Evolutionary conservation across 2,888 invertebrate genomes (phyloP).

Genomic region (Lamellibrachia satsuma): DNA sequence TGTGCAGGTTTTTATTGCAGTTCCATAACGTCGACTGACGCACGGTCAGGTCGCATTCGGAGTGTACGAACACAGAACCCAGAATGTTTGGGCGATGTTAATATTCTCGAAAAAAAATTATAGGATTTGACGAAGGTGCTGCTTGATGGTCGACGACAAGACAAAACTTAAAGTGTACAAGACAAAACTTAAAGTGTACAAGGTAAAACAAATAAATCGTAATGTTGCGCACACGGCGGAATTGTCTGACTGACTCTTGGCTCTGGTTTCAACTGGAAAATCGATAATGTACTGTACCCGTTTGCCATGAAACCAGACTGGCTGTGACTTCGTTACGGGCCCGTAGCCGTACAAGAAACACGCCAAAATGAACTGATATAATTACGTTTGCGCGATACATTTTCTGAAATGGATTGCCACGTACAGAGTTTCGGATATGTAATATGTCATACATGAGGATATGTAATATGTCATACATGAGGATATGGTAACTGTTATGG

Average conservation of each 20-base stretch:
- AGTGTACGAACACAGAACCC: no score
- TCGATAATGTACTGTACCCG: not conserved
- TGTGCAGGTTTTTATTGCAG: not conserved
- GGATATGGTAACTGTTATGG: no score
- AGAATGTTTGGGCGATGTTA: no score
- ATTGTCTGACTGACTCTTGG: no score
- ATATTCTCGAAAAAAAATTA: no score
- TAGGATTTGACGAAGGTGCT: no score
- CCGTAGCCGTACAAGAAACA: not conserved
- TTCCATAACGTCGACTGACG: not conserved
- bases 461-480: not conserved
- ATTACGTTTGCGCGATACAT: not conserved
- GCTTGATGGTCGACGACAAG: no score
- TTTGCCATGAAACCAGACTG: not conserved
- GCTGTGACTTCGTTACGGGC: not conserved
- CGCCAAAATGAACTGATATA: not conserved
- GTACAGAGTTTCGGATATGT: not conserved
- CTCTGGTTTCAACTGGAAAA: not conserved
- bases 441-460: not conserved
- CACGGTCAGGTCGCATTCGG: not conserved
- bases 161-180: no score
- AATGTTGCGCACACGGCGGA: no score
- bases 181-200: no score
- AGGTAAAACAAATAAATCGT: no score
- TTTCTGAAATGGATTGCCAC: not conserved